phyloP scores from a whole-genome alignment of 2,888 invertebrate genomes.

The Neoscelio sp. region DNA sequence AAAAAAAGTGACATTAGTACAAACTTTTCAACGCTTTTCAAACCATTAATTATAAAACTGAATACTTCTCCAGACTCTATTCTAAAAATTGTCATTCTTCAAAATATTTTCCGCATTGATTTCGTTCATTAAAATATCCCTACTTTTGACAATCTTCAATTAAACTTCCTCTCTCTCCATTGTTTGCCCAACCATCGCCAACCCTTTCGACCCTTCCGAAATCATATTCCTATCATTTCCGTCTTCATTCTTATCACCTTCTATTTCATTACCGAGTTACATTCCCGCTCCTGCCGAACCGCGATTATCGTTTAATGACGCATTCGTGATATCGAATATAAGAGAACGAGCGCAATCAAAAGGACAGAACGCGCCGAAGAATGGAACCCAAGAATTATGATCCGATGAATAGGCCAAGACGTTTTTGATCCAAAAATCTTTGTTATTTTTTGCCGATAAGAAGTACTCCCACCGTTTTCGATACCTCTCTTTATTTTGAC shows the following conservation, averaged over 20 bases:
- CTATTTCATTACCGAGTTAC: slow-evolving; percentile 20
- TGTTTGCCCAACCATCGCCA: slow-evolving; percentile 42
- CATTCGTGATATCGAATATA: slow-evolving; percentile 38
- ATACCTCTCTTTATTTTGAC: slow-evolving; percentile 43
- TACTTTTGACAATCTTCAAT: slow-evolving; percentile 54
- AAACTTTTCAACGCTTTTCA: too few relatives aligned
- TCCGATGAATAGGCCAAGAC: slow-evolving; percentile 27
- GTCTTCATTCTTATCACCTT: slow-evolving; percentile 48
- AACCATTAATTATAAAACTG: too few relatives aligned
- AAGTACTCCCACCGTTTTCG: slow-evolving; percentile 18
- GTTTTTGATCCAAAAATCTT: slow-evolving; percentile 54
- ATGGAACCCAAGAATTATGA: slow-evolving; percentile 19
- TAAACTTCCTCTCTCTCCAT: slow-evolving; percentile 32
- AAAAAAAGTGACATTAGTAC: too few relatives aligned
- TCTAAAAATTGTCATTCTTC: too few relatives aligned
- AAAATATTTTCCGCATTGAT: too few relatives aligned
- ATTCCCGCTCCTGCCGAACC: not conserved
- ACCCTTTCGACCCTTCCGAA: slow-evolving; percentile 42
- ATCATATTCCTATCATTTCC: slow-evolving; percentile 42
- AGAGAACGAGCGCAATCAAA: slow-evolving; percentile 28
- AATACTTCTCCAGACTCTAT: too few relatives aligned
- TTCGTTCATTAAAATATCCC: too few relatives aligned
- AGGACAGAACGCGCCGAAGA: slow-evolving; percentile 6
- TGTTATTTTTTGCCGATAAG: slow-evolving; percentile 56
- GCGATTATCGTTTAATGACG: slow-evolving; percentile 50